phyloP scores from a whole-genome alignment of 2,113 vertebrate species.

The Protomyctophum bolini region DNA sequence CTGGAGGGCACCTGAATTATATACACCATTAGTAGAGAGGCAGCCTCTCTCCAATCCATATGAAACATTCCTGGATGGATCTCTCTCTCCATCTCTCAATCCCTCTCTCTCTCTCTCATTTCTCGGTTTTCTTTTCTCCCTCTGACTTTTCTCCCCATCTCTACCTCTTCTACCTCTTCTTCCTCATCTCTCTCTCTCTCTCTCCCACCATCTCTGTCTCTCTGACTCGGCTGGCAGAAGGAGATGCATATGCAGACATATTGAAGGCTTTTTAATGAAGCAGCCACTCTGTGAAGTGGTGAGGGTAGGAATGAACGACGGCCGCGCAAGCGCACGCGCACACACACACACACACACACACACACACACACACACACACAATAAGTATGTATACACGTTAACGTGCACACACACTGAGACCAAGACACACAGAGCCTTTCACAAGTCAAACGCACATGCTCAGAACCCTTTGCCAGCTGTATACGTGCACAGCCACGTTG shows the following conservation, averaged over 20 bases:
- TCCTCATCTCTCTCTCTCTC: constrained; percentile 73
- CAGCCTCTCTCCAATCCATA: constrained; percentile 91
- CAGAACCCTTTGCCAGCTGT: constrained; percentile 26
- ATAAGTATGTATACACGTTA: too few species aligned
- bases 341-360: too few species aligned
- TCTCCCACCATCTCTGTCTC: constrained; percentile 67
- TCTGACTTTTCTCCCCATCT: background rate
- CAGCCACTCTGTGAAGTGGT: background rate
- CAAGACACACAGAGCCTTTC: constrained; percentile 48
- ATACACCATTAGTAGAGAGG: constrained; percentile 96
- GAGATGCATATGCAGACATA: constrained; percentile 73
- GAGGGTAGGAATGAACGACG: too few species aligned
- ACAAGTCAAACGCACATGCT: background rate
- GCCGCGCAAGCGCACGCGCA: too few species aligned
- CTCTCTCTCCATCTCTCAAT: constrained; percentile 59
- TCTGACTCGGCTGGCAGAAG: constrained; percentile 59
- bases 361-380: too few species aligned
- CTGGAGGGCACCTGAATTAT: constrained; percentile 99
- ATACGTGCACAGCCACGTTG: constrained; percentile 16
- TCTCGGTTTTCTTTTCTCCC: background rate
- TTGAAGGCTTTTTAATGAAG: constrained; percentile 70
- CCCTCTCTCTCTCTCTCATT: constrained; percentile 80
- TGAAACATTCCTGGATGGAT: constrained; percentile 81
- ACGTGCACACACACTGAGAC: background rate
- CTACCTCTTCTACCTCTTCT: too few species aligned